Conservation (phyloP, 2,113 vertebrate genomes). For the Benitochromis conjunctus region DNA sequence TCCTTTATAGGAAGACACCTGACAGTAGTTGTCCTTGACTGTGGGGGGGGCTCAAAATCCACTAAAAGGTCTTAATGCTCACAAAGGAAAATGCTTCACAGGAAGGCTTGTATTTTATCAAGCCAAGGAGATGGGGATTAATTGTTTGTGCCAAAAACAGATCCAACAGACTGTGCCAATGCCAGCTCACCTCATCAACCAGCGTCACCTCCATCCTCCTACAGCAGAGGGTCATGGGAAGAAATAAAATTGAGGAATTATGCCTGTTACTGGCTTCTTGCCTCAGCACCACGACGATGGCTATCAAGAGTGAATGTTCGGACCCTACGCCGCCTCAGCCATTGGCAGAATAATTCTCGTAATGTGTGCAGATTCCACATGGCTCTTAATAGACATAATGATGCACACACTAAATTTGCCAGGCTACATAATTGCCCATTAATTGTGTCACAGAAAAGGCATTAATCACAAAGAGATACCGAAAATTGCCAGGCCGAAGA, state of each 20-base stretch:
- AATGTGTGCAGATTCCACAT: constrained; percentile 89
- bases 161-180: constrained; percentile 20
- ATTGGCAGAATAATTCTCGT: constrained; percentile 84
- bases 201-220: constrained; percentile 26
- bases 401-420: constrained; percentile 82
- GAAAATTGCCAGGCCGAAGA: constrained; percentile 84
- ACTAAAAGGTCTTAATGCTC: neutral
- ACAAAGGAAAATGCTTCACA: constrained; percentile 20
- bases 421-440: constrained; percentile 92
- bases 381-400: constrained; percentile 86
- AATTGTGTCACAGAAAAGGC: constrained; percentile 93
- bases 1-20: neutral
- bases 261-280: constrained; percentile 46
- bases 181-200: constrained; percentile 52
- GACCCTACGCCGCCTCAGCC: constrained; percentile 26
- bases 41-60: neutral
- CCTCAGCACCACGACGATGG: constrained; percentile 45
- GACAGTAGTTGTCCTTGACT: neutral
- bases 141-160: constrained; percentile 45
- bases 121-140: constrained; percentile 42
- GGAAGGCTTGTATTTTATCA: constrained; percentile 16
- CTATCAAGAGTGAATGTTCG: constrained; percentile 29
- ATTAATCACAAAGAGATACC: constrained; percentile 93
- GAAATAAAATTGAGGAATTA: constrained; percentile 68
- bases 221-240: constrained; percentile 55